These are phyloP conservation scores for Nymphicus hollandicus DNA, from an alignment of 2,113 vertebrate genomes.

Conservation along the genomic window DNA sequence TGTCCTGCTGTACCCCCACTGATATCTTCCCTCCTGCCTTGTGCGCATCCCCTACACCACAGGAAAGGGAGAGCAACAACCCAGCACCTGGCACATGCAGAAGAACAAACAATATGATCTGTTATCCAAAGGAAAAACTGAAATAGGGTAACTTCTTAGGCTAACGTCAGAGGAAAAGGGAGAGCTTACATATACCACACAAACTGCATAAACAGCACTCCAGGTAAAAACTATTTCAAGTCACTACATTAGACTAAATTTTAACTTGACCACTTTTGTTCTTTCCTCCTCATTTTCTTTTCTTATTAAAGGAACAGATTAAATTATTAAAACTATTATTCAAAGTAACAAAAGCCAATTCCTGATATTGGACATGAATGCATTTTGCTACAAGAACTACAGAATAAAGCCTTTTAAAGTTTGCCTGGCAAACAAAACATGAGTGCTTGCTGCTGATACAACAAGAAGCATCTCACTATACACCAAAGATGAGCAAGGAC, in stretches of 20 bases:
- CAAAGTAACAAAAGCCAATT: background rate
- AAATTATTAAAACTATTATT: background rate
- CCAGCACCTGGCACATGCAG: background rate
- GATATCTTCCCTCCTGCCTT: background rate
- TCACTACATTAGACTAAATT: background rate
- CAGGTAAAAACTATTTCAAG: background rate
- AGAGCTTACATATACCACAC: accelerated
- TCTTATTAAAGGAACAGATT: background rate
- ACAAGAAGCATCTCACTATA: background rate
- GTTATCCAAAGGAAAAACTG: background rate
- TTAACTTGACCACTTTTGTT: background rate
- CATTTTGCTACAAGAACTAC: background rate
- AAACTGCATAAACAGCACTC: background rate
- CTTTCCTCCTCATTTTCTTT: background rate
- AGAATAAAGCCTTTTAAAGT: background rate
- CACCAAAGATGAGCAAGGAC: background rate
- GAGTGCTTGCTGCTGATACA: background rate
- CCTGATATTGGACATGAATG: background rate
- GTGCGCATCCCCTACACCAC: accelerated
- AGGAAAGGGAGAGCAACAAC: background rate
- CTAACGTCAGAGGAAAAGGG: background rate
- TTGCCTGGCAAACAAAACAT: background rate
- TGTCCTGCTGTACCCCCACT: accelerated
- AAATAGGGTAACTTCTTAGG: background rate
- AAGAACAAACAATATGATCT: accelerated